Evolutionary conservation across 2,113 vertebrate species (phyloP), one percentile per base, ranked within the genome.

Genomic region (Willisornis vidua): DNA sequence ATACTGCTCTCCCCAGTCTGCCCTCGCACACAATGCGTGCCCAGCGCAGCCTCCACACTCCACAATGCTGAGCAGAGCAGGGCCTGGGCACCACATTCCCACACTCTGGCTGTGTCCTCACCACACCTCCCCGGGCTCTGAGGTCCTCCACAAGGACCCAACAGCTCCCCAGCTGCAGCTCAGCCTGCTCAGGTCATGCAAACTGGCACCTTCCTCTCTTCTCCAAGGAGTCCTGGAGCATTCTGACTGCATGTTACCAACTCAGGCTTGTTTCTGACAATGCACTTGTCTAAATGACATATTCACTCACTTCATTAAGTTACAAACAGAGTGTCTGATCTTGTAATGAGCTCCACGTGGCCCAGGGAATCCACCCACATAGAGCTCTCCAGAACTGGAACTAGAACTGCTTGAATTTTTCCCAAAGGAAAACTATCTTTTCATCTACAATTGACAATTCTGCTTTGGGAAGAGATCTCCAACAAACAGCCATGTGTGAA

Each of bases 1-100:
- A 98, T 90, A 98, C 57, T 2, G 49, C 55, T 87, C 71, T 65
- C 87, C 76, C 76, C 15, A n/a, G 22, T 7, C 49, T 43, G 90
- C 75, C 46, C 22, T 22, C 33, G 4, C 84, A 10, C 9, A 6
- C 62, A 19, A 10, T 0, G 11, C 51, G 4, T 75, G 66, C 59
- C 39, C 19, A 5, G 54, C 6, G 1, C 94, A 19, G n/a, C 35
- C 29, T n/a, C 19, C 22, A 1, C 1, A 19, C 3, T 33, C 3
- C 13, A 28, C 13, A 68, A 4, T 7, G 12, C 12, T 33, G 41
- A 43, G 72, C 66, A 26, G 29, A 20, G 61, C 6, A 0, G 37
- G 20, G 72, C 67, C 37, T 3, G 1, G 12, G 9, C 25, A 8
- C 43, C 24, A 5, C 7, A 3, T 59, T 75, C 16, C 48, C 71